Evolutionary conservation across 1,140 invertebrate species (phyloP).

Genomic region (Euwallacea fornicatus): DNA sequence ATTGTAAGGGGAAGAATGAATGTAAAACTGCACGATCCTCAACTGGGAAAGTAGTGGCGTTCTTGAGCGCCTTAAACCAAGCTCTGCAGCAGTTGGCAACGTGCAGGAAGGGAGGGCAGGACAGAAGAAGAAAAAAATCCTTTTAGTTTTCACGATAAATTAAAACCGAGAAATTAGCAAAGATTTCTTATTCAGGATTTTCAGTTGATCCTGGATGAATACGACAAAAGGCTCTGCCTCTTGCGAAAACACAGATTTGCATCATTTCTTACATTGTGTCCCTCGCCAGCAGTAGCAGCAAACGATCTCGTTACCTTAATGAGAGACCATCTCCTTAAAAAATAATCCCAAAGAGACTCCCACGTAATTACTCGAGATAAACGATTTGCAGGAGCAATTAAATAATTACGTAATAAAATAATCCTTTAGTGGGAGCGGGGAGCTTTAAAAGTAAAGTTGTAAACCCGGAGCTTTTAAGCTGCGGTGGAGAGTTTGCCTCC

Average conservation of each 20-base stretch:
- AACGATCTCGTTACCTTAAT: constrained; percentile 14
- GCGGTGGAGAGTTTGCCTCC: not conserved
- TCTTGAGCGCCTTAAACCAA: no score
- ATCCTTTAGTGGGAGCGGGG: not conserved
- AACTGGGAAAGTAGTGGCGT: no score
- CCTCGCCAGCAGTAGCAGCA: not conserved
- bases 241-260: constrained; percentile 5
- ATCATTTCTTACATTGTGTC: constrained; percentile 2
- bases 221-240: not conserved
- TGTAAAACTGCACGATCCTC: no score
- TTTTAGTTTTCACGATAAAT: constrained; percentile 4
- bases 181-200: constrained; percentile 3
- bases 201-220: constrained; percentile 5
- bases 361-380: not conserved
- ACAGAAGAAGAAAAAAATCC: not conserved
- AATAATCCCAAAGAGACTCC: not conserved
- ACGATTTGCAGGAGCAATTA: not conserved
- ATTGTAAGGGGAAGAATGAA: no score
- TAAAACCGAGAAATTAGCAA: constrained; percentile 11
- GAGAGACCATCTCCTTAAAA: not conserved
- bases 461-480: constrained; percentile 15
- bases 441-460: constrained; percentile 3
- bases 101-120: no score
- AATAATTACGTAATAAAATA: constrained; percentile 5
- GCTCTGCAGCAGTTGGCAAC: no score